These are phyloP conservation scores for Sarcophaga bullata DNA, from an alignment of 1,140 invertebrate genomes.

Conservation along the genomic window DNA sequence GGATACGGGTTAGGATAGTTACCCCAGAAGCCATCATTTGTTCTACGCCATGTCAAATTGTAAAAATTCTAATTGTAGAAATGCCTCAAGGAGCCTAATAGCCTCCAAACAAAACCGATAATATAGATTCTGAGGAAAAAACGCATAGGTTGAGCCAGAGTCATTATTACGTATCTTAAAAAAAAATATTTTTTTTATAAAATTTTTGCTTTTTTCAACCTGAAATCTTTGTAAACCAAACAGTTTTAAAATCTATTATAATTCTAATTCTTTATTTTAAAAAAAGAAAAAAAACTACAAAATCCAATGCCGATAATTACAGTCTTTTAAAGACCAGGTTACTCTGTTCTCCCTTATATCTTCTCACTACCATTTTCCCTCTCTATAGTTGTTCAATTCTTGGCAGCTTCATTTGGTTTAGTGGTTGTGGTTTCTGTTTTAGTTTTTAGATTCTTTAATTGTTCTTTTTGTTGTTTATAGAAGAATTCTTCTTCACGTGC, in stretches of 20 bases:
- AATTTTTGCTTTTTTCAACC: not conserved
- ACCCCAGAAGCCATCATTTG: too few species aligned
- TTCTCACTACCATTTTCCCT: not conserved
- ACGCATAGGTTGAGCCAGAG: not conserved
- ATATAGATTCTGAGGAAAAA: too few species aligned
- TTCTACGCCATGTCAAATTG: too few species aligned
- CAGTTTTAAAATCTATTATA: too few species aligned
- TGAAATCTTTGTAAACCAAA: not conserved
- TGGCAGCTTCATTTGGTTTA: constrained; percentile 24
- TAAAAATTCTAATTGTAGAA: too few species aligned
- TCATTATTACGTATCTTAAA: too few species aligned
- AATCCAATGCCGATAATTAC: not conserved
- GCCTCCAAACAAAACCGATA: too few species aligned
- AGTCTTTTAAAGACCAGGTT: not conserved
- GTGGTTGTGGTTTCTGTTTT: constrained; percentile 67
- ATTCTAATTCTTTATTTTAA: too few species aligned
- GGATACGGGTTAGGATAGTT: too few species aligned
- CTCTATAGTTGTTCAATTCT: constrained; percentile 35
- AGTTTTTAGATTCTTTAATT: constrained; percentile 77
- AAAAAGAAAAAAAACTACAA: too few species aligned
- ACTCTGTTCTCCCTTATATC: not conserved
- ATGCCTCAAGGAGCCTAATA: too few species aligned
- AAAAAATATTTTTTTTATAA: not conserved
- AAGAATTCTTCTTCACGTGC: constrained; percentile 94
- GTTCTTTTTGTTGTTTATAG: constrained; percentile 87